Evolutionary conservation across 2,113 vertebrate species (phyloP).

Genomic region (Genyomyrus donnyi): DNA sequence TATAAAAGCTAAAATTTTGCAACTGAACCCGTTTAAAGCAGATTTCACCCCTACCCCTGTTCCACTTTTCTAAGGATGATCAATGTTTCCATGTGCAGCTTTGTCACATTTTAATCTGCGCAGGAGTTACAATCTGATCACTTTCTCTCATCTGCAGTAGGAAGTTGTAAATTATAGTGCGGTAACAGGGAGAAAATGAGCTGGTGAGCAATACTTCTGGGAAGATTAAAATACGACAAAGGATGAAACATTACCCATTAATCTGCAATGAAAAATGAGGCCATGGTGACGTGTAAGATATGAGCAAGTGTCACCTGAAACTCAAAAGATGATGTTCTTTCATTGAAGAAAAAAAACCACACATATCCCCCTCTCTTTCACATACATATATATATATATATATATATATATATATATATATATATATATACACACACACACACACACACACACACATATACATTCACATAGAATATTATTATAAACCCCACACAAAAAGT

Average conservation of each 20-base stretch:
- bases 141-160: background rate
- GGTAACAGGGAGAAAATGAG: background rate
- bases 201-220: background rate
- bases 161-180: slow-evolving; percentile 2
- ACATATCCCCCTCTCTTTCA: background rate
- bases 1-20: background rate
- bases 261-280: slow-evolving; percentile 7
- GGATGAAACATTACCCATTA: slow-evolving; percentile 13
- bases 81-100: background rate
- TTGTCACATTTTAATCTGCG: slow-evolving; percentile 15
- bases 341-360: background rate
- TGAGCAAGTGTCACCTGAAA: background rate
- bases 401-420: too few species aligned
- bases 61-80: background rate
- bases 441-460: too few species aligned
- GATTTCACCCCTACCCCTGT: background rate
- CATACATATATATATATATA: too few species aligned
- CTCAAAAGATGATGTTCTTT: background rate
- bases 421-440: too few species aligned
- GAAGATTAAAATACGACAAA: slow-evolving; percentile 19
- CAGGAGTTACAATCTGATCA: background rate
- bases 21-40: background rate
- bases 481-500: too few species aligned
- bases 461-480: too few species aligned
- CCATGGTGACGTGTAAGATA: background rate